Base-by-base conservation (phyloP, 2,888 invertebrate species). In the Dryomyza anilis region DNA sequence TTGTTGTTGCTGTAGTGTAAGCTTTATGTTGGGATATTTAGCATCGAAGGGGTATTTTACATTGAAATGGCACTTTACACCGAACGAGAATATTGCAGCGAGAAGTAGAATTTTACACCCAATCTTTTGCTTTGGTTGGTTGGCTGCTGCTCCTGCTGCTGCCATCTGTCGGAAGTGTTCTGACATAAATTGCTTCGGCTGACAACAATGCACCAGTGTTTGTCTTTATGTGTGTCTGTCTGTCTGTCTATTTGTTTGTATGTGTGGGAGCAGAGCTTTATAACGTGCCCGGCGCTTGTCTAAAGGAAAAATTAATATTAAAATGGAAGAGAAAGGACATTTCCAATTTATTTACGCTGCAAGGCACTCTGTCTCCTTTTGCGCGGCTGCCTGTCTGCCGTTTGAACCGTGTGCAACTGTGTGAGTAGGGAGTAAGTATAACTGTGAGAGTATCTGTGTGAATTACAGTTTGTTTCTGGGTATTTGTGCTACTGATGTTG, bases 141-240 rank as follows among this genome's bases (percentile, higher is more conserved):
- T n/a, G 23, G 57, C 33, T 46, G 46, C 46, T 48, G 48, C 30
- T 66, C 45, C 57, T 59, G 58, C 62, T 63, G n/a, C 76, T 78
- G 78, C 80, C 77, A 76, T 71, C 77, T 78, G 75, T 77, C 75
- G 79, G 76, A 78, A 78, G 74, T 75, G 74, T 76, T 76, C 75
- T 77, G 80, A 79, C 80, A 80, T 77, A 78, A 80, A 80, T 80
- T 78, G 78, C 77, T 77, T 76, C 75, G 78, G 77, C 78, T 78
- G 79, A 78, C 78, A 78, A 75, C 75, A 77, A 70, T 39, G 19
- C 10, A 25, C 45, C 21, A 25, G 21, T 12, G 30, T 33, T 21
- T 60, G 25, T 59, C 14, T n/a, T n/a, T n/a, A n/a, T n/a, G n/a
- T n/a, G n/a, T n/a, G n/a, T n/a, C n/a, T n/a, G n/a, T n/a, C n/a